phyloP scores from a whole-genome alignment of 2,888 invertebrate genomes.

The Trissolcus japonicus region DNA sequence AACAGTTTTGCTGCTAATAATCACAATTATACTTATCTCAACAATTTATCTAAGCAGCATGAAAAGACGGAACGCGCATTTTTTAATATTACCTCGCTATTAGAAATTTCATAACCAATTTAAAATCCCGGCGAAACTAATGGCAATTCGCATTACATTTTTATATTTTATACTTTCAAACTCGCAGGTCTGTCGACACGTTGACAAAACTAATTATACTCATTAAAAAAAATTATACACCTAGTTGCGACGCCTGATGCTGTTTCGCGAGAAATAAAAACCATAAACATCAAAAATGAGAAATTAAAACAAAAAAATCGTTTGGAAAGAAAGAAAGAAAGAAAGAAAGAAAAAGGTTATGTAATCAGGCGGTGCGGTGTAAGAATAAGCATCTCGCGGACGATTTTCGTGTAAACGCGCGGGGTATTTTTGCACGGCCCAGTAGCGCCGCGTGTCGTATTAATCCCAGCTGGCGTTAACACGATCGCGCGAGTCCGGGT shows the following conservation, averaged over 20 bases:
- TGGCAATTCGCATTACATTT: no score
- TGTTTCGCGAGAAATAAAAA: no score
- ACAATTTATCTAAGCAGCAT: conserved; percentile 20
- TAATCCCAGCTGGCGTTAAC: conserved; percentile 61
- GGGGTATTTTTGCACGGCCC: conserved; percentile 34
- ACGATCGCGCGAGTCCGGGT: conserved; percentile 60
- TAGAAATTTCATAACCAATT: neutral
- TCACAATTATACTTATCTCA: conserved; percentile 36
- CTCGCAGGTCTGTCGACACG: no score
- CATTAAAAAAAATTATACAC: no score
- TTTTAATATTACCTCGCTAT: neutral
- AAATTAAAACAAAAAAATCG: no score
- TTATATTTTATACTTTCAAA: no score
- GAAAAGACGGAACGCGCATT: conserved; percentile 16
- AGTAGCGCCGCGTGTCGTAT: conserved; percentile 57
- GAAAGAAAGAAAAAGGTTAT: no score
- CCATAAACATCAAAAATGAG: no score
- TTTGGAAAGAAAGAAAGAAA: no score
- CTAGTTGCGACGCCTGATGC: no score
- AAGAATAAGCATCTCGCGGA: conserved; percentile 22
- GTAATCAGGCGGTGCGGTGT: neutral
- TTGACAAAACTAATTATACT: no score
- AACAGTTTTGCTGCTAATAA: conserved; percentile 38
- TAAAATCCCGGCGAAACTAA: no score
- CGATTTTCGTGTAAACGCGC: conserved; percentile 34